Evolutionary conservation across 23 tunicate species (phyloP), one percentile per base, ranked within the genome.

Genomic region (Trididemnum nubilum): DNA sequence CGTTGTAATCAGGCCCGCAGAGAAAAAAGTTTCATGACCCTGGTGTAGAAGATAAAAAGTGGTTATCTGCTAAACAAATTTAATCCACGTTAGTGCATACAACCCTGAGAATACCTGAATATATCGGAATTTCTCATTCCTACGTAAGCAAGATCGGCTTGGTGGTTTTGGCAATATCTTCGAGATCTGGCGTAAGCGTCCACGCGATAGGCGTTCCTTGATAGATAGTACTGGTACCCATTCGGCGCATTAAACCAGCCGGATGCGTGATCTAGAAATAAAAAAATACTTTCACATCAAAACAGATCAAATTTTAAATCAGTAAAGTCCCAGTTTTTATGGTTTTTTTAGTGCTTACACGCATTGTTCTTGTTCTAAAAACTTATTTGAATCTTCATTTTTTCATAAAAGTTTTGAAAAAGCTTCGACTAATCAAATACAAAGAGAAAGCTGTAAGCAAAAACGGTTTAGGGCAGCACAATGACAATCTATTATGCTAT

Each of bases 221-320:
- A 86, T 0, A 86, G 76, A 51, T 19, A 79, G 40, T 86, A 86
- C 36, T 86, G 90, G 61, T 86, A 86, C 2, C 90, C 90, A 72
- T 86, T 86, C 1, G 90, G 90, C 25, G 85, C 90, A 60, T 86
- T 86, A 64, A 54, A 86, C 90, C 90, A 86, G 27, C 77, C 87
- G 57, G 73, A 31, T 15, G 77, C 70, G 1, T 49, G 64, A 78
- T 78, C 83, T 78, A 57, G 1, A 59, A 24, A 12, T 31, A 21
- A 71, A 44, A 44, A 44, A 9, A 7, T 44, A n/a, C n/a, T n/a
- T n/a, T n/a, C n/a, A n/a, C n/a, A 15, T 51, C 19, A 21, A 15
- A 15, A 51, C 19, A 15, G 18, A 21, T 51, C 59, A 51, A 18
- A 15, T 15, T 21, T 15, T 51, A 51, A 51, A 51, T n/a, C n/a